Conservation (phyloP, 2,888 invertebrate species). For the Cepaea hortensis region DNA sequence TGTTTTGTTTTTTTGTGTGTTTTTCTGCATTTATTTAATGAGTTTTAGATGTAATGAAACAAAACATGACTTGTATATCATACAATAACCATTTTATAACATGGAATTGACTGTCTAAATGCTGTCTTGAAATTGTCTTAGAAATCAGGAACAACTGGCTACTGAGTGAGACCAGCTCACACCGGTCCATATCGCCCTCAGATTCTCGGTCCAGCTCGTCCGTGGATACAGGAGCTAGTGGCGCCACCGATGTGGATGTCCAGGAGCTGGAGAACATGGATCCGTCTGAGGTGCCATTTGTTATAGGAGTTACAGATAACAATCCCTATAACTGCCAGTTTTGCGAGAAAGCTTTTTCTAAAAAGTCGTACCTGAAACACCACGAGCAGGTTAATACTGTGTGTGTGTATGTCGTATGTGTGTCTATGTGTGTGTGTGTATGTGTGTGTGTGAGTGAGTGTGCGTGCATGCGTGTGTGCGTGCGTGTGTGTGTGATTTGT, state of each 20-base stretch:
- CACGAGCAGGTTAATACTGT: conserved; percentile 88
- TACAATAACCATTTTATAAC: not conserved
- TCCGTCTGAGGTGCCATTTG: conserved; percentile 79
- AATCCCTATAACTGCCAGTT: conserved; percentile 93
- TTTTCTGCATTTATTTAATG: too few species aligned
- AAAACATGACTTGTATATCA: not conserved
- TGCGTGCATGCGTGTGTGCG: too few species aligned
- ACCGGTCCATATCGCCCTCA: conserved; percentile 47
- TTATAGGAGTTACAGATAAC: conserved; percentile 83
- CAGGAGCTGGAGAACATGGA: conserved; percentile 39
- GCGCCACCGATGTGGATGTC: conserved; percentile 40
- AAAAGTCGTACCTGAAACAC: conserved; percentile 90
- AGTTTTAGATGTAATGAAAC: too few species aligned
- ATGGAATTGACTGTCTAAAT: too few species aligned
- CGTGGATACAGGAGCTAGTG: conserved; percentile 13
- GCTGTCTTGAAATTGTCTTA: not conserved
- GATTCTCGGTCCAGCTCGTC: conserved; percentile 41
- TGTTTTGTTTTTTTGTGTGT: too few species aligned
- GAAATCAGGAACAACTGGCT: conserved; percentile 45
- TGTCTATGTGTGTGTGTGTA: too few species aligned
- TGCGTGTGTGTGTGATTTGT: too few species aligned
- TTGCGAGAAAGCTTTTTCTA: conserved; percentile 92
- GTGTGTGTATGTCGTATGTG: not conserved
- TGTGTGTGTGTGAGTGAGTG: too few species aligned
- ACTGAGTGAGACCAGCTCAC: conserved; percentile 38